phyloP scores from a whole-genome alignment of 2,888 invertebrate species.

The Drosophila anomalata region DNA sequence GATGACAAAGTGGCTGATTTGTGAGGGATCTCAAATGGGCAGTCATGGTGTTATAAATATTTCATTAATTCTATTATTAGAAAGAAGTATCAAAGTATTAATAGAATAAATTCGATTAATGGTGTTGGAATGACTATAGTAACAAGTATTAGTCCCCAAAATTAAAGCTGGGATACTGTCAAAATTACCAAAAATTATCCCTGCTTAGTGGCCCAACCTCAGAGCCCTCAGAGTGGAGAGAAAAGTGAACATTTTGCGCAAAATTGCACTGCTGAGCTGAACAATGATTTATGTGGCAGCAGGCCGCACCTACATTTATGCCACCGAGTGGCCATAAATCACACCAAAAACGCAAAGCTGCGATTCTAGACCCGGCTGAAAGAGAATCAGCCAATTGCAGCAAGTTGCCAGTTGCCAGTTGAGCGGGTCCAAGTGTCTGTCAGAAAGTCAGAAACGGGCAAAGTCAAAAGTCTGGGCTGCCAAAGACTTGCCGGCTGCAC shows the following conservation, averaged over 20 bases:
- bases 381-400: conserved; percentile 12
- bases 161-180: not conserved
- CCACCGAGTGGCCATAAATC: conserved; percentile 75
- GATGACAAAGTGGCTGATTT: not conserved
- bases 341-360: conserved; percentile 66
- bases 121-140: not conserved
- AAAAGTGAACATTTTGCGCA: conserved; percentile 51
- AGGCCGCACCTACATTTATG: conserved; percentile 76
- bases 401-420: conserved; percentile 10
- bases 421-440: conserved; percentile 38
- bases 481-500: conserved; percentile 40
- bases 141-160: too few species aligned
- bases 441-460: conserved; percentile 32
- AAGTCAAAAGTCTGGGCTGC: conserved; percentile 33
- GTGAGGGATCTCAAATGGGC: too few species aligned
- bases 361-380: conserved; percentile 50
- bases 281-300: conserved; percentile 76
- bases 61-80: too few species aligned
- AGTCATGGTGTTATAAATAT: too few species aligned
- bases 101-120: not conserved
- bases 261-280: conserved; percentile 59
- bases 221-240: conserved; percentile 11
- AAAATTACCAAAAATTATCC: conserved; percentile 37
- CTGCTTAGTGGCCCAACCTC: conserved; percentile 16
- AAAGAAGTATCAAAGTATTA: not conserved